Conservation (phyloP, 2,113 vertebrate species). For the Aphelocoma coerulescens region DNA sequence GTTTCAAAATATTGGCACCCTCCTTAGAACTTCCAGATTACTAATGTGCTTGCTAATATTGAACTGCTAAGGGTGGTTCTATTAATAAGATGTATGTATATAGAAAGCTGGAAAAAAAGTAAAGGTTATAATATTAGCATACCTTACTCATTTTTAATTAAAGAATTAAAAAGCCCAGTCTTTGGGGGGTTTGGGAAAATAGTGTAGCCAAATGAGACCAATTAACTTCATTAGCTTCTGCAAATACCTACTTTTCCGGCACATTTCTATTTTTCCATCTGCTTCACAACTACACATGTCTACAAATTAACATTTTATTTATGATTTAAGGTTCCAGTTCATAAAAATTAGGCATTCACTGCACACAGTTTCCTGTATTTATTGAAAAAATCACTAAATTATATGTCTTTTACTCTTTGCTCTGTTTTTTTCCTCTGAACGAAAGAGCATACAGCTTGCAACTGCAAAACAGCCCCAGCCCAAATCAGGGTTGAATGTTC, state of each 20-base stretch:
- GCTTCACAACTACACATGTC: conserved; percentile 63
- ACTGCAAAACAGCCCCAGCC: not conserved
- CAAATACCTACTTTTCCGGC: conserved; percentile 76
- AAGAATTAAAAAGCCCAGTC: conserved; percentile 77
- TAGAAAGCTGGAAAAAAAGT: conserved; percentile 68
- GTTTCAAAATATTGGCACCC: conserved; percentile 54
- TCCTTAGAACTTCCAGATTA: conserved; percentile 55
- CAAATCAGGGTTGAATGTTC: not conserved
- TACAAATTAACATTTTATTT: conserved; percentile 76
- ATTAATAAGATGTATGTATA: conserved; percentile 72
- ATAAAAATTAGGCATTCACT: conserved; percentile 58
- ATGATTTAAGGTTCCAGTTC: conserved; percentile 63
- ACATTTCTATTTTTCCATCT: conserved; percentile 76
- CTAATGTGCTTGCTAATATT: conserved; percentile 63
- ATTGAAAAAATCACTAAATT: conserved; percentile 5
- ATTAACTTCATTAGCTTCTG: conserved; percentile 78
- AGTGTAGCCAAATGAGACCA: conserved; percentile 76
- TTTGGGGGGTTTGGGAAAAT: conserved; percentile 73
- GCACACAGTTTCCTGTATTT: conserved; percentile 40
- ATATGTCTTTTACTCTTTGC: not conserved
- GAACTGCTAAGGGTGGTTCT: conserved; percentile 70
- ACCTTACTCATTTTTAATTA: conserved; percentile 81
- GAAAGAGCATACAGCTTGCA: not conserved
- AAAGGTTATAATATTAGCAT: conserved; percentile 80
- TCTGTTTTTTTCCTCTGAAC: not conserved